Conservation (phyloP, 92 coral and sea anemone genomes). For the Chrysogorgia sp. region DNA sequence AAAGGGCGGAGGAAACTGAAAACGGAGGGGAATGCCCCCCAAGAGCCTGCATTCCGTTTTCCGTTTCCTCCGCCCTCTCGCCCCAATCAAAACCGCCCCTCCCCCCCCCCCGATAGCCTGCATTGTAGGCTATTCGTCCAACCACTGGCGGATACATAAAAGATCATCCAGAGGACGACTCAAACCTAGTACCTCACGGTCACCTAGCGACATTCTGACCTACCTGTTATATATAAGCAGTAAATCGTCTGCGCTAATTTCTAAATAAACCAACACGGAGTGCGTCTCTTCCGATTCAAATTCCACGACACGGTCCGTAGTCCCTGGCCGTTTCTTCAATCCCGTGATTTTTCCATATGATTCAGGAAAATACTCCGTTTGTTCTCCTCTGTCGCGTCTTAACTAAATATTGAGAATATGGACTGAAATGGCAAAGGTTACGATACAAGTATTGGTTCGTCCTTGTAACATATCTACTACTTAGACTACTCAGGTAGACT, state of each 20-base stretch:
- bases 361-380: slow-evolving; percentile 82
- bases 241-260: slow-evolving; percentile 97
- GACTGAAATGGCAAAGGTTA: neutral
- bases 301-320: slow-evolving; percentile 63
- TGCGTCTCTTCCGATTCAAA: slow-evolving; percentile 88
- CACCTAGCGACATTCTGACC: neutral
- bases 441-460: neutral
- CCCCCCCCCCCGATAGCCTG: neutral
- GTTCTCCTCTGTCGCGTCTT: slow-evolving; percentile 66
- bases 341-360: slow-evolving; percentile 85
- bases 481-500: too few species aligned
- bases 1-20: too few species aligned
- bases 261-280: slow-evolving; percentile 89
- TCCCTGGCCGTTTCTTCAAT: slow-evolving; percentile 63
- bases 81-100: neutral
- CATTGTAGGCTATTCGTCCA: neutral
- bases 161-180: too few species aligned
- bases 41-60: neutral
- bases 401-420: slow-evolving; percentile 43
- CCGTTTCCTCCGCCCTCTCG: neutral
- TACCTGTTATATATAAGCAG: slow-evolving; percentile 96
- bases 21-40: too few species aligned
- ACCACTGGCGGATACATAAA: neutral
- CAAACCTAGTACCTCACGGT: too few species aligned
- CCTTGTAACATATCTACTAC: too few species aligned